Evolutionary conservation across 23 tunicate genomes (phyloP), one percentile per base, ranked within the genome.

Genomic region (Trididemnum clinides): DNA sequence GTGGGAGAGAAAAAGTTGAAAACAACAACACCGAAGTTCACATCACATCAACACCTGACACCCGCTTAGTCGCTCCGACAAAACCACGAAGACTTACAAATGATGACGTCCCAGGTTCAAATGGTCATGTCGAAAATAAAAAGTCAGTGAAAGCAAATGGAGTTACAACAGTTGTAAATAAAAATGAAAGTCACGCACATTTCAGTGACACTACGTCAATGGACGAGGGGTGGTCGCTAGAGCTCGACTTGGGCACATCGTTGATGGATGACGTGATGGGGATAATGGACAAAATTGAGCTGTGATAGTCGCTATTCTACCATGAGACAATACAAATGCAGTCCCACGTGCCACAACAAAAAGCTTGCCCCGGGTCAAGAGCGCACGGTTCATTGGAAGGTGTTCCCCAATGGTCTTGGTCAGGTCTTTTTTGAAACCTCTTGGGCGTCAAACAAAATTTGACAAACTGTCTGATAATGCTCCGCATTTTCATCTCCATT

Each of bases 191-290:
- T 4, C 22, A 38, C 80, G 29, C 58, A 22, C 4, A 7, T 36
- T 74, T 18, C 57, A 44, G 80, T 25, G 92, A 88, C 66, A 88
- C 83, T 15, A 80, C 87, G 1, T 88, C 92, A 25, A 38, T 88
- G 25, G 79, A 66, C 1, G 96, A 91, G 51, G 83, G 90, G 26
- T 92, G 97, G 97, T 39, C 66, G 22, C 71, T 90, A 22, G 88
- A 88, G 33, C 72, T 90, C 26, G 95, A 90, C 65, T 36, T 92
- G 75, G 97, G 97, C 71, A 76, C 89, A 26, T 88, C 97, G 20
- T 66, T 92, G 23, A 80, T 92, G 87, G 97, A 92, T 78, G 97
- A 88, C 70, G 90, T 92, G 26, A 88, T 92, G 92, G 92, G 92
- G 26, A 88, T 92, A 6, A 82, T 92, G 85, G 91, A 91, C 57